phyloP scores from a whole-genome alignment of 2,113 vertebrate genomes.

The Cnemophilus loriae region DNA sequence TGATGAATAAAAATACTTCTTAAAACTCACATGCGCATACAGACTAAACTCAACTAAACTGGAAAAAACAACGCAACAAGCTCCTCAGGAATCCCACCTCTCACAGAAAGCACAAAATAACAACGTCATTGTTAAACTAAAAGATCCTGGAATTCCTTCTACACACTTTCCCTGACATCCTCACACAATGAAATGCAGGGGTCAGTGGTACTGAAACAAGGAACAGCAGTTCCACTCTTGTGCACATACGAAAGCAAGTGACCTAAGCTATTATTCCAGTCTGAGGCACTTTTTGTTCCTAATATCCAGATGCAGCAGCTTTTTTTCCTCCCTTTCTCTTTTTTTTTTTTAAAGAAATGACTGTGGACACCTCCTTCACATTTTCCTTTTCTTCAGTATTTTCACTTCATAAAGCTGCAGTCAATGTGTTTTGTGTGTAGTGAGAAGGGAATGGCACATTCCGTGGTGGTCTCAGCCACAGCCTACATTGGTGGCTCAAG shows the following conservation, averaged over 20 bases:
- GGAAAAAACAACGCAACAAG: background rate
- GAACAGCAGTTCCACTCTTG: conserved; percentile 80
- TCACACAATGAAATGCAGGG: conserved; percentile 85
- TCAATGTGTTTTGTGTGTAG: conserved; percentile 91
- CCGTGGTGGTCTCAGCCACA: conserved; percentile 88
- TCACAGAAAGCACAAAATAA: conserved; percentile 69
- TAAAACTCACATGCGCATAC: background rate
- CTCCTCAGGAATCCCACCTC: background rate
- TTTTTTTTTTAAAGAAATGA: conserved; percentile 71
- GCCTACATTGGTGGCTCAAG: conserved; percentile 94
- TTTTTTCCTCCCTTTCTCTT: conserved; percentile 65
- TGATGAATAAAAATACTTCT: background rate
- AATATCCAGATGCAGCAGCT: conserved; percentile 84
- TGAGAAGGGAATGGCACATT: conserved; percentile 85
- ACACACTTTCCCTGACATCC: conserved; percentile 86
- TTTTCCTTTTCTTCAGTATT: conserved; percentile 85
- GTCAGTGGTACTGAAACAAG: conserved; percentile 91
- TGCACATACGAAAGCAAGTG: conserved; percentile 77
- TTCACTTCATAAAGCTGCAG: conserved; percentile 98
- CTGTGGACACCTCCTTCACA: conserved; percentile 86
- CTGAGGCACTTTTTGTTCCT: conserved; percentile 85
- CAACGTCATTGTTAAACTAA: conserved; percentile 73
- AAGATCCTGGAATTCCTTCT: conserved; percentile 73
- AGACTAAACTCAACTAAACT: background rate
- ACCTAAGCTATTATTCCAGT: conserved; percentile 82